Base-by-base conservation (phyloP, 2,797 vertebrate species). In the Holocentrus rufus region DNA sequence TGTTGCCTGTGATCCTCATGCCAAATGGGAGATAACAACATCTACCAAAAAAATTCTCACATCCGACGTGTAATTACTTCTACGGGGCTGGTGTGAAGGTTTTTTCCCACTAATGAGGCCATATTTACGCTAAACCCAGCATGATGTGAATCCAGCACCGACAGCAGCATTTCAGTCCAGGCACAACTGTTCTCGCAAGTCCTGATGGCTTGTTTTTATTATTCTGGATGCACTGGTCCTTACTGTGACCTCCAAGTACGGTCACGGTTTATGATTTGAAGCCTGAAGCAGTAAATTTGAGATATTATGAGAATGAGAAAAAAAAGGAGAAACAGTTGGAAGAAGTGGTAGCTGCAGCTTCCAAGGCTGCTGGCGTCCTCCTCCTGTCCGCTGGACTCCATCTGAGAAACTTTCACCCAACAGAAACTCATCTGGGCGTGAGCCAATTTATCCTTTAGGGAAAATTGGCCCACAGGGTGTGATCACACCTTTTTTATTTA, bases 281-380 rank as follows among this genome's bases (percentile, higher is more conserved):
- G 65, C 59, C 39, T 14, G 44, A 5, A 9, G 66, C 54, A 54
- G 64, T 78, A 77, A 74, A 81, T 76, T 27, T 7, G 7, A 18
- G n/a, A 25, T 25, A 3, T 47, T 65, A 55, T 15, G 3, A 71
- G 49, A 87, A 70, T 60, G 9, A n/a, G n/a, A n/a, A n/a, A n/a
- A 74, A 70, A 82, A 36, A 74, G 30, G 31, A 59, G 47, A 36
- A 61, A 65, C 49, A 42, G 64, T 76, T 82, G 72, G 74, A 67
- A 54, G 30, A 8, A 47, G 53, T 46, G 0, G 0, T 58, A 5
- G 14, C 63, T 73, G 75, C 72, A 54, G 47, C 69, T 72, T 81
- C 77, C 60, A 62, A 7, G 53, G 34, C 2, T 11, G n/a, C 2
- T 65, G 56, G 34, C 54, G 46, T 60, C 25, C 18, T 68, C 62